Percentiles rank a stretch among this genome's conserved stretches.
phyloP scores from a whole-genome alignment of 30 jellyfish, hydroid and myxozoan genomes.

The Aurelia coerulea region DNA sequence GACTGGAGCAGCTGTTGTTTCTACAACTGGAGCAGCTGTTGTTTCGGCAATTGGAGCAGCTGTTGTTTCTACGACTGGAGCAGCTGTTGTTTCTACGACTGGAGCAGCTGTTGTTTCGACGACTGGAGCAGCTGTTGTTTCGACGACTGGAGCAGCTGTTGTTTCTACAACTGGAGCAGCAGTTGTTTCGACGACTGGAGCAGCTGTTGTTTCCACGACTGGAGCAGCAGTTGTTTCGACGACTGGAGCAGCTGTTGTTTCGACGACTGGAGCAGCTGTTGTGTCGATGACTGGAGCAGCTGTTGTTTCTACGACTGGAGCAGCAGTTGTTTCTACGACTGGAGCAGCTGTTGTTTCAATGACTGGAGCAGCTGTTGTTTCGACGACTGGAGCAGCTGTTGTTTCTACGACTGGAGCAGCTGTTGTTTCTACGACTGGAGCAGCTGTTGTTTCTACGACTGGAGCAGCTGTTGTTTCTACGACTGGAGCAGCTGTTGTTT shows the following conservation, averaged over 20 bases:
- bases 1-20: conserved; percentile 42
- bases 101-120: conserved; percentile 26
- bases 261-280: conserved; percentile 16
- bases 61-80: conserved; percentile 18
- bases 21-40: conserved; percentile 32
- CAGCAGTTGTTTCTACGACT: conserved; percentile 19
- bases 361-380: conserved; percentile 15
- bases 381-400: not conserved
- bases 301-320: conserved; percentile 28
- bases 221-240: conserved; percentile 49
- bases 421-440: conserved; percentile 40
- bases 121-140: conserved; percentile 32
- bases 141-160: conserved; percentile 17
- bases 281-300: conserved; percentile 23
- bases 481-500: conserved; percentile 39
- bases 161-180: conserved; percentile 30
- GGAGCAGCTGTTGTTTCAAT: conserved; percentile 33
- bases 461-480: conserved; percentile 32
- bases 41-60: conserved; percentile 37
- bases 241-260: conserved; percentile 39
- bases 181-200: conserved; percentile 19
- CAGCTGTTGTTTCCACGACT: conserved; percentile 45
- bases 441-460: conserved; percentile 45
- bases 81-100: conserved; percentile 12
- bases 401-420: conserved; percentile 40